Evolutionary conservation across 2,888 invertebrate genomes (phyloP).

Genomic region (Archips crataeganus): DNA sequence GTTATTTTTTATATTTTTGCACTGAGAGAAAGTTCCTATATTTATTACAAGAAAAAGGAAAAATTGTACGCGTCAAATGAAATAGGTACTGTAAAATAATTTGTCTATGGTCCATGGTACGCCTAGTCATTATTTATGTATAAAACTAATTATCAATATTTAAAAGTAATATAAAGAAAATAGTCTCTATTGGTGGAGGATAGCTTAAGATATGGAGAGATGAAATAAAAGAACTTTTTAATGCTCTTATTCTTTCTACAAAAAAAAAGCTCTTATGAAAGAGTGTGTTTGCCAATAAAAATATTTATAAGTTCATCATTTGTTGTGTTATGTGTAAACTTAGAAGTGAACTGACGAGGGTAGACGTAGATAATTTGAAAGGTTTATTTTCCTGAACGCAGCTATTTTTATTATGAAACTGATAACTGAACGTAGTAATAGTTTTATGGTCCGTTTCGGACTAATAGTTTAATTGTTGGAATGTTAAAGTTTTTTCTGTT

Average conservation of each 20-base stretch:
- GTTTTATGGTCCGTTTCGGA: constrained; percentile 40
- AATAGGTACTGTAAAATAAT: constrained; percentile 55
- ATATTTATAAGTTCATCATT: constrained; percentile 71
- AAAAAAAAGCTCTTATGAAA: constrained; percentile 30
- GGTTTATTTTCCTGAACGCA: constrained; percentile 43
- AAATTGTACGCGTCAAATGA: constrained; percentile 58
- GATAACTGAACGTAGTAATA: constrained; percentile 36
- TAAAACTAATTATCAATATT: constrained; percentile 73
- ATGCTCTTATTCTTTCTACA: constrained; percentile 28
- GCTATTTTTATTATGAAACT: constrained; percentile 35
- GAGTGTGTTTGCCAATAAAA: constrained; percentile 44
- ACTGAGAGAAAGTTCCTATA: constrained; percentile 83
- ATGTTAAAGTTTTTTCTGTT: constrained; percentile 69
- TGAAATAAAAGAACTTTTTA: constrained; percentile 24
- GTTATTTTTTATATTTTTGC: constrained; percentile 67
- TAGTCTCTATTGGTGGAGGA: constrained; percentile 64
- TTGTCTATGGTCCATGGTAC: constrained; percentile 78
- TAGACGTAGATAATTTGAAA: constrained; percentile 26
- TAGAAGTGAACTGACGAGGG: constrained; percentile 45
- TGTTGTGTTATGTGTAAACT: constrained; percentile 56
- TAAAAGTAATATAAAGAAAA: constrained; percentile 58
- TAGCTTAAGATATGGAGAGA: constrained; percentile 58
- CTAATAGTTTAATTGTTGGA: constrained; percentile 63
- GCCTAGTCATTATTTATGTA: constrained; percentile 84
- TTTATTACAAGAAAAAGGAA: constrained; percentile 66